Conservation (phyloP, 92 coral and sea anemone species). For the Palythoa caribaeorum region DNA sequence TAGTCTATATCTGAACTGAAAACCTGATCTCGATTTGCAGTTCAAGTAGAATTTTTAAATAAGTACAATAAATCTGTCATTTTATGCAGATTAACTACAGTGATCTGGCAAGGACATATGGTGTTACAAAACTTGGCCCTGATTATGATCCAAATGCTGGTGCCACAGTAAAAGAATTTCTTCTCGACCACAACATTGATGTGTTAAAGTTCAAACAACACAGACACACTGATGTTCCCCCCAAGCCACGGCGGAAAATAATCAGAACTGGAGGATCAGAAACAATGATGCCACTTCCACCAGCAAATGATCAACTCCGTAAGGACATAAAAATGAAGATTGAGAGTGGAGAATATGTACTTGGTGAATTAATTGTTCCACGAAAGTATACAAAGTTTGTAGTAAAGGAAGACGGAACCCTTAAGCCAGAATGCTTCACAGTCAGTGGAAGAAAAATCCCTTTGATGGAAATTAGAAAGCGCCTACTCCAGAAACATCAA, state of each 20-base stretch:
- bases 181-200: constrained; percentile 17
- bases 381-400: background rate
- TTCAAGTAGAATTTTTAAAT: background rate
- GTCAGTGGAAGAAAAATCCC: constrained; percentile 44
- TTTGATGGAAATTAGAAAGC: constrained; percentile 38
- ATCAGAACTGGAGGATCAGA: constrained; percentile 5
- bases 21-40: background rate
- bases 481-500: background rate
- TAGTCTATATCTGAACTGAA: constrained; percentile 4
- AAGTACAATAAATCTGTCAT: background rate
- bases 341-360: constrained; percentile 21
- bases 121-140: background rate
- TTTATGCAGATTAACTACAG: constrained; percentile 20
- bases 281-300: background rate
- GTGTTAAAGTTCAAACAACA: background rate
- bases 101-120: constrained; percentile 13
- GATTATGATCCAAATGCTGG: constrained; percentile 23
- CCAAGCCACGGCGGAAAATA: background rate
- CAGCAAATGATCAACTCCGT: background rate
- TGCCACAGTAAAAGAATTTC: constrained; percentile 4
- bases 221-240: background rate
- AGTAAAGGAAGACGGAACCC: constrained; percentile 6
- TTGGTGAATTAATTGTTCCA: constrained; percentile 43
- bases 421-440: constrained; percentile 26
- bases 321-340: background rate